Percentiles rank a stretch among this genome's conserved stretches.
These are phyloP conservation scores for Morpho achilles DNA, from an alignment of 2,888 invertebrate species.

Conservation along the genomic window DNA sequence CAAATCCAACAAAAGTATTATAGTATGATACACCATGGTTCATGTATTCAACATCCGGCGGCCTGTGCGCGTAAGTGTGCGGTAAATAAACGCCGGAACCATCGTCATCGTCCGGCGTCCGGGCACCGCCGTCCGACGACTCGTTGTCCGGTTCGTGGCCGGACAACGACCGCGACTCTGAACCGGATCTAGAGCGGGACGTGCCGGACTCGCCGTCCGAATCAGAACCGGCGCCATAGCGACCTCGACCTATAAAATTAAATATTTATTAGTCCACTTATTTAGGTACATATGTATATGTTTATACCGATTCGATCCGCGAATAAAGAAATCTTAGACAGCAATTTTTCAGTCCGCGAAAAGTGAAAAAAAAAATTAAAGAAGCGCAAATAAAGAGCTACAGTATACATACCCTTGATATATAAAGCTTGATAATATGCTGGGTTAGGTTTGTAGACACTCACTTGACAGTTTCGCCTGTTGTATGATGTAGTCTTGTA, in stretches of 20 bases:
- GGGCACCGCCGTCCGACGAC: conserved; percentile 85
- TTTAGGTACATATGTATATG: too few species aligned
- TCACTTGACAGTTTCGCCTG: conserved; percentile 87
- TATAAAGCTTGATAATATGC: background rate
- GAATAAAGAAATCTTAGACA: too few species aligned
- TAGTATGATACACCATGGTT: conserved; percentile 80
- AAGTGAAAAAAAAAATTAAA: too few species aligned
- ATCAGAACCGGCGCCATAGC: conserved; percentile 80
- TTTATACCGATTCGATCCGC: too few species aligned
- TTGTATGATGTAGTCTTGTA: conserved; percentile 93
- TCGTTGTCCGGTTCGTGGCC: conserved; percentile 88
- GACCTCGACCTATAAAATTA: conserved; percentile 78
- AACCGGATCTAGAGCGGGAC: conserved; percentile 71
- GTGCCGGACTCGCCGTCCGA: conserved; percentile 84
- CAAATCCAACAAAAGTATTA: conserved; percentile 80
- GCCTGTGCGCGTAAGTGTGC: conserved; percentile 77
- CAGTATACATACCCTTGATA: too few species aligned
- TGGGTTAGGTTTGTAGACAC: conserved; percentile 25
- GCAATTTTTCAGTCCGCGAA: too few species aligned
- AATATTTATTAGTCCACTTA: background rate
- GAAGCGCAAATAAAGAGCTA: too few species aligned
- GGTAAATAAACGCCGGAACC: conserved; percentile 81
- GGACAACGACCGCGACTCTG: conserved; percentile 85
- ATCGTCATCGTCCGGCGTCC: conserved; percentile 84
- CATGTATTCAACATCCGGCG: conserved; percentile 67